A percentile compares a stretch with the other conserved stretches of the same genome.
Evolutionary conservation across 2,113 vertebrate species (phyloP).

Genomic region (Lates calcarifer): DNA sequence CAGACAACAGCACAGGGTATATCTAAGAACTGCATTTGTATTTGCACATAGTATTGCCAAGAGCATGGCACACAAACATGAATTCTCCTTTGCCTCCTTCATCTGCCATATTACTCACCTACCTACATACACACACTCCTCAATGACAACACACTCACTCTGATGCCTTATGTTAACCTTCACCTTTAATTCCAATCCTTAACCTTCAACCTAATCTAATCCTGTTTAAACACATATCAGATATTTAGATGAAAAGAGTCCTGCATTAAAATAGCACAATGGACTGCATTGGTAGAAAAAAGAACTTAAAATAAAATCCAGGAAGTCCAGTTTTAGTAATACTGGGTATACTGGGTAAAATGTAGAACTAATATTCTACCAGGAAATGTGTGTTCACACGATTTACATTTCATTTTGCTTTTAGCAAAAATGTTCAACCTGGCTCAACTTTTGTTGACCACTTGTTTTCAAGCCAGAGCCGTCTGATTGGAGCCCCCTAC

Average conservation of each 20-base stretch:
- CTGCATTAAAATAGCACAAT: background rate
- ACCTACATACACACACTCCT: background rate
- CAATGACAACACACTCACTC: background rate
- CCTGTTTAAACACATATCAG: background rate
- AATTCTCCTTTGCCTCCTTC: background rate
- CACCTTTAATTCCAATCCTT: background rate
- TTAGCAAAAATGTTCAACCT: background rate
- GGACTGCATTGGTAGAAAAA: background rate
- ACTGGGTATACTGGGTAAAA: no score
- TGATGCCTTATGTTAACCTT: background rate
- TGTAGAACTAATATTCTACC: background rate
- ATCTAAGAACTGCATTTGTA: background rate
- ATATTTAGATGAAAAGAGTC: background rate
- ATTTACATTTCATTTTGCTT: background rate
- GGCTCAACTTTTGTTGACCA: background rate
- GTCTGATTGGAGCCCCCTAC: background rate
- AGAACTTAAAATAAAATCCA: background rate
- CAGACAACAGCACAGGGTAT: background rate
- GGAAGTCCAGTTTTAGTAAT: background rate
- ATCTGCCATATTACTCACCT: background rate
- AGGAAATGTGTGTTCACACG: no score
- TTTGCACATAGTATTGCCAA: background rate
- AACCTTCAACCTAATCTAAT: background rate
- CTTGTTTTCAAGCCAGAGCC: background rate
- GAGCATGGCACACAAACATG: slow-evolving; percentile 2